Conservation (phyloP, 1,140 invertebrate genomes). For the Meloidogyne floridensis region DNA sequence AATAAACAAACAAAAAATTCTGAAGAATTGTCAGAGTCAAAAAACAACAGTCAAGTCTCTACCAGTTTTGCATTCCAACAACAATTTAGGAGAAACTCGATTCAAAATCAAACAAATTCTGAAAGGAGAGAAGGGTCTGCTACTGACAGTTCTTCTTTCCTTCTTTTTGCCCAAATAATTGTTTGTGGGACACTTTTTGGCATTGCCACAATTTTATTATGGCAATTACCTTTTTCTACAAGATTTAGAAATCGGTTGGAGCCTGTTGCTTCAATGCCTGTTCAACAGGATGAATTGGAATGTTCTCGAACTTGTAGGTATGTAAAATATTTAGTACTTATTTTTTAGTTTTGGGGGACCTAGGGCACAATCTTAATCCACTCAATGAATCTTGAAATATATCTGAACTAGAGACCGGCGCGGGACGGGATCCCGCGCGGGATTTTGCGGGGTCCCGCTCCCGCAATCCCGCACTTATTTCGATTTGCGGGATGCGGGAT, state of each 20-base stretch:
- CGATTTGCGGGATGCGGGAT: too few relatives aligned
- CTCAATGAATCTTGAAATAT: too few relatives aligned
- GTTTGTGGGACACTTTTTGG: constrained; percentile 18
- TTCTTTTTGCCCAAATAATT: constrained; percentile 23
- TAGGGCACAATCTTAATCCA: too few relatives aligned
- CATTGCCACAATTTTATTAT: constrained; percentile 7
- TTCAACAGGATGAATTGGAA: constrained; percentile 22
- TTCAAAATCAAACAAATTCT: constrained; percentile 22
- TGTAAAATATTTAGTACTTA: not conserved
- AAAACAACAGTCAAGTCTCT: not conserved
- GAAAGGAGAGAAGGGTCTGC: not conserved
- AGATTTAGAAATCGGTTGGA: constrained; percentile 15
- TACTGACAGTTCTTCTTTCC: not conserved
- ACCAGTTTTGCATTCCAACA: not conserved
- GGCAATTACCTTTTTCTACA: constrained; percentile 21
- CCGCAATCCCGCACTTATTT: too few relatives aligned
- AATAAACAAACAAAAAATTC: not conserved
- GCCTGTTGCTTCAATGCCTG: constrained; percentile 3
- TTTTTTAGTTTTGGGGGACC: too few relatives aligned
- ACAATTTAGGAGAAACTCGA: not conserved
- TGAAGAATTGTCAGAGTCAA: not conserved
- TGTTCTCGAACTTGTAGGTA: constrained; percentile 28
- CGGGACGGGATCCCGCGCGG: too few relatives aligned
- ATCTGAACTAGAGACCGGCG: too few relatives aligned
- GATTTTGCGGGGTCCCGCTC: too few relatives aligned